Base-by-base conservation (phyloP, 2,113 vertebrate species). In the Psettodes erumei region DNA sequence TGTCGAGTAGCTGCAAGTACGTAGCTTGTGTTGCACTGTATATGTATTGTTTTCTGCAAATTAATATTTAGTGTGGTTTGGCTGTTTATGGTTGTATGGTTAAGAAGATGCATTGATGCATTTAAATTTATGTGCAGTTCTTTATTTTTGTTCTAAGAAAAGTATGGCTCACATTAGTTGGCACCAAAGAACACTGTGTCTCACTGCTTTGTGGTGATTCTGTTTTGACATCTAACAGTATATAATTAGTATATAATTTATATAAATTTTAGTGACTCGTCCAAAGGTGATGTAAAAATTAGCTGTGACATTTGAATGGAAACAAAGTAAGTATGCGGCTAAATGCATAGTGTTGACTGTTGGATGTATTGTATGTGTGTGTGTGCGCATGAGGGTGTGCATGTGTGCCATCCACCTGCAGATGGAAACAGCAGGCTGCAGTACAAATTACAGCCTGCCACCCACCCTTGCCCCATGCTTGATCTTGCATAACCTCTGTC, bases 371-470 rank as follows among this genome's bases (percentile, higher is more conserved):
- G 35, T 3, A 5, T 27, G 28, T 37, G 47, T 67, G 60, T 18
- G 18, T 35, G 25, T 13, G 6, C 6, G n/a, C 1, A n/a, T n/a
- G n/a, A n/a, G n/a, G n/a, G 11, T 53, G 42, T 2, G 10, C 35
- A 42, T 47, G 60, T 40, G 32, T 65, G 54, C 6, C 79, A 73
- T 87, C 68, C 81, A 79, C 76, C 55, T 85, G 71, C 82, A 79
- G 68, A 85, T 86, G 85, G 81, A 81, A 80, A 83, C 82, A 82
- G 73, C 85, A 75, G 77, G 74, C 77, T 60, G 75, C 60, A 58
- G 77, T 88, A 88, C 73, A 88, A 90, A 93, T 92, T 89, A 88
- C 77, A 79, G 75, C 76, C 65, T 88, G 87, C 81, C 84, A 76
- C 68, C 66, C 35, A 76, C 70, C 72, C 66, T 71, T 74, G 79